Evolutionary conservation across 2,888 invertebrate species (phyloP).

Genomic region (Biston stratarius): DNA sequence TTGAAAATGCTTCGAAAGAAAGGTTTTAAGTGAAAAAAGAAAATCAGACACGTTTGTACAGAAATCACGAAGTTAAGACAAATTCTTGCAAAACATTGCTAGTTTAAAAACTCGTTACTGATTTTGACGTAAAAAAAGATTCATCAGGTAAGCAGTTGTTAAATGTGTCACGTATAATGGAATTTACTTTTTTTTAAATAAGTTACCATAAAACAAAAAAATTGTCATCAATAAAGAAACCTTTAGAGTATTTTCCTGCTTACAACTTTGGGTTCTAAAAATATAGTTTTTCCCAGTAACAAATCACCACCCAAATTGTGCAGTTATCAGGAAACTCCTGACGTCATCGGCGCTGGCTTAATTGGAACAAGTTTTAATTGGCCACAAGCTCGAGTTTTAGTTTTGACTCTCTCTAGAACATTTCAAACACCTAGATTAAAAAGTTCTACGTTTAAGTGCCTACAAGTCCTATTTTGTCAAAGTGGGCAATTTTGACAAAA

Average conservation of each 20-base stretch:
- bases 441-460: too few species aligned
- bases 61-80: not conserved
- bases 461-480: too few species aligned
- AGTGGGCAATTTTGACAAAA: too few species aligned
- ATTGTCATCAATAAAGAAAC: too few species aligned
- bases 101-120: too few species aligned
- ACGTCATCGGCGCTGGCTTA: conserved; percentile 52
- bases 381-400: conserved; percentile 43
- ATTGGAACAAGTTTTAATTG: conserved; percentile 67
- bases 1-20: conserved; percentile 14
- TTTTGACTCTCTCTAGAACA: not conserved
- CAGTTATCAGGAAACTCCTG: not conserved
- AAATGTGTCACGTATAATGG: too few species aligned
- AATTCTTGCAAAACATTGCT: too few species aligned
- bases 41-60: not conserved
- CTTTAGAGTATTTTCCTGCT: too few species aligned
- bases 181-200: too few species aligned
- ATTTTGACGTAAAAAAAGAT: too few species aligned
- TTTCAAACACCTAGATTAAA: not conserved
- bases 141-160: too few species aligned
- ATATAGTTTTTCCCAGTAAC: not conserved
- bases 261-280: not conserved
- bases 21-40: conserved; percentile 13
- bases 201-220: too few species aligned
- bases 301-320: not conserved